A percentile compares a stretch with the other conserved stretches of the same genome.
Conservation (phyloP, 37 sponge, comb jelly and placozoan species). For the Axinella damicornis region DNA sequence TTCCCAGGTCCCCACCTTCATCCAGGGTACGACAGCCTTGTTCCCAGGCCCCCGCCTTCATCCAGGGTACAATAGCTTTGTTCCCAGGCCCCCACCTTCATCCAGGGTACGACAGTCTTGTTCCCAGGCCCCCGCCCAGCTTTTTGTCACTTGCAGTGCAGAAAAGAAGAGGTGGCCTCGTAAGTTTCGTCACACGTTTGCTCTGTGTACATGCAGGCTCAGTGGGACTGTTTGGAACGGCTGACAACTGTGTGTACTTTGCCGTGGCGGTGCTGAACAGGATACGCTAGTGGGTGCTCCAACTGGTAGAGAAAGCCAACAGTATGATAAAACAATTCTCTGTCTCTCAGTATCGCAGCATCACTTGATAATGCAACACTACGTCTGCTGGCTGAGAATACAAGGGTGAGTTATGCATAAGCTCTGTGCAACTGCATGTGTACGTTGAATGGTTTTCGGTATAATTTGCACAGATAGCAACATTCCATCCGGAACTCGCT, state of each 20-base stretch:
- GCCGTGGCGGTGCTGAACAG: conserved; percentile 56
- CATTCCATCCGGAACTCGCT: background rate
- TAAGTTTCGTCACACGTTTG: too few species aligned
- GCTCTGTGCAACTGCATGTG: background rate
- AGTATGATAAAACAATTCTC: background rate
- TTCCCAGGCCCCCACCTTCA: too few species aligned
- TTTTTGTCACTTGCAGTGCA: too few species aligned
- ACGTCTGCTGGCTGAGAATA: conserved; percentile 45
- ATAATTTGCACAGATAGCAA: conserved; percentile 1
- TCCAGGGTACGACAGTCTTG: too few species aligned
- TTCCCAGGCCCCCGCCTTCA: too few species aligned
- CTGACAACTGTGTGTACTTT: conserved; percentile 69
- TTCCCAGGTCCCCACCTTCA: too few species aligned
- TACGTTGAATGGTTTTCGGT: background rate
- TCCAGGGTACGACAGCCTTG: too few species aligned
- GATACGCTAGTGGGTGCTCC: conserved; percentile 39
- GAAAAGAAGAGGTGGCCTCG: too few species aligned
- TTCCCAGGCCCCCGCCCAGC: too few species aligned
- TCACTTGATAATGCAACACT: conserved; percentile 51
- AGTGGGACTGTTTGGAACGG: background rate
- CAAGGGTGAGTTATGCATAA: conserved; percentile 26
- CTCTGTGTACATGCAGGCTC: background rate
- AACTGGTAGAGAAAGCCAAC: too few species aligned
- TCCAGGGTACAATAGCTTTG: too few species aligned
- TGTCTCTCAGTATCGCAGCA: conserved; percentile 14